Percentiles rank a stretch among this genome's conserved stretches.
Conservation (phyloP, 1,140 invertebrate species). For the Uloborus diversus region DNA sequence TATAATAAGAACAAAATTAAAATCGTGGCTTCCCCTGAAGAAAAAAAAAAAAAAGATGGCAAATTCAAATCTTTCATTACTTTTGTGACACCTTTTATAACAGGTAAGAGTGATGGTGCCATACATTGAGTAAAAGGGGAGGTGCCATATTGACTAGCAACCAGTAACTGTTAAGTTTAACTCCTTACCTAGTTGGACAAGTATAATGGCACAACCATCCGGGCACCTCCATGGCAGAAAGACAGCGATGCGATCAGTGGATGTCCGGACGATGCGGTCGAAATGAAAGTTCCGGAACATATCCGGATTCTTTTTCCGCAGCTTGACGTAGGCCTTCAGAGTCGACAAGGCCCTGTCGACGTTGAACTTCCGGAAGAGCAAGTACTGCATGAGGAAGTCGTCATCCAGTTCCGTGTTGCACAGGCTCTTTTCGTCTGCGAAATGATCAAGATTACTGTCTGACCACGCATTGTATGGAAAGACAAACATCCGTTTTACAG, state of each 20-base stretch:
- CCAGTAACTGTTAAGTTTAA: too few species aligned
- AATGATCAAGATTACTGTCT: too few species aligned
- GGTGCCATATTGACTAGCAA: too few species aligned
- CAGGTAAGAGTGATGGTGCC: too few species aligned
- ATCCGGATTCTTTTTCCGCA: neutral
- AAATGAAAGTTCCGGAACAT: neutral
- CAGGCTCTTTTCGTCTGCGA: neutral
- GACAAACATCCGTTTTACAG: too few species aligned
- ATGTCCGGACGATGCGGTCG: neutral
- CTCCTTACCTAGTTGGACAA: neutral
- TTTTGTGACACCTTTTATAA: too few species aligned
- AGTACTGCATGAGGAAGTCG: neutral
- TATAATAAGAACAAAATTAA: too few species aligned
- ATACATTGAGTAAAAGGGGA: too few species aligned
- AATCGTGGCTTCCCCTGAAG: too few species aligned
- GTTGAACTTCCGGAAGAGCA: neutral
- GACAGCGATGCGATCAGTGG: neutral
- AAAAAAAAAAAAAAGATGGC: too few species aligned
- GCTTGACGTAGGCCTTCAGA: neutral
- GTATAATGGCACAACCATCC: neutral
- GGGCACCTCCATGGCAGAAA: neutral
- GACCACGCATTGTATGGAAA: too few species aligned
- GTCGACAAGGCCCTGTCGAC: neutral
- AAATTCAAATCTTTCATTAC: too few species aligned
- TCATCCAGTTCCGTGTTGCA: neutral